Conservation (phyloP, 2,888 invertebrate genomes). For the Microdon myrmicae region DNA sequence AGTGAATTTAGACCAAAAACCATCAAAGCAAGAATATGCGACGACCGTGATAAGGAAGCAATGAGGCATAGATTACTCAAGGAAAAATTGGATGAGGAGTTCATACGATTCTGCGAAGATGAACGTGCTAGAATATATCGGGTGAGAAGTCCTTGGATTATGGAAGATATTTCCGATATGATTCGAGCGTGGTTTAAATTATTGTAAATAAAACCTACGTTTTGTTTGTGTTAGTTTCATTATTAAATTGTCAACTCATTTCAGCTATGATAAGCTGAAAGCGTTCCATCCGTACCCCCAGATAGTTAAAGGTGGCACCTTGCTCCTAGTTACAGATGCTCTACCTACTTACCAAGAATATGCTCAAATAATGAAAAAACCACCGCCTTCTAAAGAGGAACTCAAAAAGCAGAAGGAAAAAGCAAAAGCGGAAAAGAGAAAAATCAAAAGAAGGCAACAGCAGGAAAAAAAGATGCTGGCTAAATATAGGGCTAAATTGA, state of each 20-base stretch:
- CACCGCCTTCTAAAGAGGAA: constrained; percentile 60
- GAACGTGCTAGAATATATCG: constrained; percentile 68
- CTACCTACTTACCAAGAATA: constrained; percentile 66
- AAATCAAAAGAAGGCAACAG: constrained; percentile 54
- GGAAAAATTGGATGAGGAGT: constrained; percentile 58
- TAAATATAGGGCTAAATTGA: constrained; percentile 58
- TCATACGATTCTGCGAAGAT: constrained; percentile 63
- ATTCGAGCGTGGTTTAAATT: constrained; percentile 78
- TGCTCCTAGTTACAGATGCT: constrained; percentile 67
- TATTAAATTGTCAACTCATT: constrained; percentile 6
- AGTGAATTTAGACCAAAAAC: constrained; percentile 60
- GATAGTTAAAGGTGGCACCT: constrained; percentile 68
- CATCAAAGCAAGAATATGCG: constrained; percentile 57
- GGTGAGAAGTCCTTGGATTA: constrained; percentile 69
- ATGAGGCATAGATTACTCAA: constrained; percentile 32
- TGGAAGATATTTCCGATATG: constrained; percentile 80
- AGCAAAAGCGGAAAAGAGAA: constrained; percentile 54
- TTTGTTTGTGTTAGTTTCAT: not conserved
- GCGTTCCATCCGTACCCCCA: constrained; percentile 69
- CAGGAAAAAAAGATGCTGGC: constrained; percentile 56
- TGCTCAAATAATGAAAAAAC: constrained; percentile 54
- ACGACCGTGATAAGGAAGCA: constrained; percentile 53
- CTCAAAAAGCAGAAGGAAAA: constrained; percentile 58
- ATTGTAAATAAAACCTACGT: constrained; percentile 68
- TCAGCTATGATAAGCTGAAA: constrained; percentile 58